Conservation (phyloP, 2,797 vertebrate species). For the Arrhamphus sclerolepis region DNA sequence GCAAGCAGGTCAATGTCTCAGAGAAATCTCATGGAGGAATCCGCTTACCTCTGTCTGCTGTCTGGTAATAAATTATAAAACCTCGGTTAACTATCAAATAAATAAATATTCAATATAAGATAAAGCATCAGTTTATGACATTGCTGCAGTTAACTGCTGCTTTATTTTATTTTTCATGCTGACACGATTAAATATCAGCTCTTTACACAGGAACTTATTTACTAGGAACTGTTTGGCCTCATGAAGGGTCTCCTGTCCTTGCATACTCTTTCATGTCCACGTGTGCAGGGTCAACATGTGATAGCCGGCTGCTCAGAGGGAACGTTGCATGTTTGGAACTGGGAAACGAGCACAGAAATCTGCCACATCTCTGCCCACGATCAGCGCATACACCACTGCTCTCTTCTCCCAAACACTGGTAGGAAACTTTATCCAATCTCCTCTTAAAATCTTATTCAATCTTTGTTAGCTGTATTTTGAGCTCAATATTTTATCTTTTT, state of each 20-base stretch:
- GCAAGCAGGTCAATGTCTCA: constrained; percentile 55
- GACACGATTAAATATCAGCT: not conserved
- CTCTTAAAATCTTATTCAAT: not conserved
- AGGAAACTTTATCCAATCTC: not conserved
- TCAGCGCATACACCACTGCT: constrained; percentile 79
- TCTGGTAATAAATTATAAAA: constrained; percentile 71
- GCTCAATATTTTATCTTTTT: not conserved
- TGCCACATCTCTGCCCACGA: constrained; percentile 84
- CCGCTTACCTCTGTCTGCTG: constrained; percentile 80
- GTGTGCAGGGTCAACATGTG: constrained; percentile 78
- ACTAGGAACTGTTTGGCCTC: not conserved
- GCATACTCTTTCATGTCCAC: not conserved
- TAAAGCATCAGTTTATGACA: no score
- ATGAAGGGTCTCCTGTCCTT: not conserved
- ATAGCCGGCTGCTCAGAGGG: constrained; percentile 82
- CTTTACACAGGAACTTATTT: no score
- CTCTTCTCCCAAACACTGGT: constrained; percentile 60
- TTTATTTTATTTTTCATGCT: not conserved
- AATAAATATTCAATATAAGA: no score
- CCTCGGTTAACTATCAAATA: not conserved
- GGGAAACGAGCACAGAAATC: constrained; percentile 77
- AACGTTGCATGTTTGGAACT: constrained; percentile 85
- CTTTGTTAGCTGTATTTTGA: no score
- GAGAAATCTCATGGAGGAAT: constrained; percentile 78
- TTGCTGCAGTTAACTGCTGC: not conserved